Percentiles rank a stretch among this genome's conserved stretches.
These are phyloP conservation scores for Potamilus streckersoni DNA, from an alignment of 1,140 invertebrate genomes.

Conservation along the genomic window DNA sequence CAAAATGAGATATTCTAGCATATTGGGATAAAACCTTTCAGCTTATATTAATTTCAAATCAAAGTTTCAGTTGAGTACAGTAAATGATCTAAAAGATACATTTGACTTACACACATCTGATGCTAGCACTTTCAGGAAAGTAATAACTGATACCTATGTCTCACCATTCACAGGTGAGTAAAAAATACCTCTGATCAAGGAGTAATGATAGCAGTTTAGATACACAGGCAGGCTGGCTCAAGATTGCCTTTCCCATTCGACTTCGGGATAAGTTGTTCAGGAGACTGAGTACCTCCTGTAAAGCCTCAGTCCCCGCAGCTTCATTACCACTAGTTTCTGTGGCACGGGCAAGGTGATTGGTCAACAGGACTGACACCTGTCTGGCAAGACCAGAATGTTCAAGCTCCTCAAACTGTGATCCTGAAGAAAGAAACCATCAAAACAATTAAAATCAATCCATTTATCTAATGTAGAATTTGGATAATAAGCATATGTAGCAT, in stretches of 20 bases:
- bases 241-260: conserved; percentile 66
- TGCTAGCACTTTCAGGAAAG: too few species aligned
- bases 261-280: conserved; percentile 65
- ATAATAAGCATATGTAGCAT: too few species aligned
- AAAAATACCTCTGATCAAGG: conserved; percentile 62
- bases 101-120: too few species aligned
- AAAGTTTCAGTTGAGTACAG: too few species aligned
- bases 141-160: neutral
- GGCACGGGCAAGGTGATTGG: conserved; percentile 66
- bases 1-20: too few species aligned
- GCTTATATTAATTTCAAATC: too few species aligned
- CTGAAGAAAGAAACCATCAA: conserved; percentile 27
- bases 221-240: conserved; percentile 68
- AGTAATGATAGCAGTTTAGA: conserved; percentile 66
- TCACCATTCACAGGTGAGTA: neutral
- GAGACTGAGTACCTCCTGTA: conserved; percentile 67
- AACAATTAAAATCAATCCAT: neutral
- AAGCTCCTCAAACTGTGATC: conserved; percentile 54
- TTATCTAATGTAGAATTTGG: too few species aligned
- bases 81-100: too few species aligned
- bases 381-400: conserved; percentile 65
- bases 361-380: conserved; percentile 66
- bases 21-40: too few species aligned
- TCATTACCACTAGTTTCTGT: conserved; percentile 64
- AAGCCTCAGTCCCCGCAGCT: conserved; percentile 61